Conservation (phyloP, 2,888 invertebrate species). For the Tipula lateralis region DNA sequence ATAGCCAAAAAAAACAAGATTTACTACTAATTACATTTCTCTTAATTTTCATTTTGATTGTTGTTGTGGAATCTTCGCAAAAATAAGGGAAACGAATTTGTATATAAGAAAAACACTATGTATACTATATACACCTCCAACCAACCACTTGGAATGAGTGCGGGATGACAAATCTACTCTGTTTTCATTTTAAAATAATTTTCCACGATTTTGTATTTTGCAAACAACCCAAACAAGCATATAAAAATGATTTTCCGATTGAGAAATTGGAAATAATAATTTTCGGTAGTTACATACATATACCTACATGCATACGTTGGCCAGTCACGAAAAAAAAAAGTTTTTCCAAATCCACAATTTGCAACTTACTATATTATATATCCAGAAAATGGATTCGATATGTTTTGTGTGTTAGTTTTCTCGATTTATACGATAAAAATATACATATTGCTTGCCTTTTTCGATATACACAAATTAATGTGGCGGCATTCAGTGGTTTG, state of each 20-base stretch:
- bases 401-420: neutral
- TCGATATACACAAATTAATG: slow-evolving; percentile 7
- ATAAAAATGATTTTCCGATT: neutral
- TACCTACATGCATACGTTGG: neutral
- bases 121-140: neutral
- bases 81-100: neutral
- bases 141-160: neutral
- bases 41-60: slow-evolving; percentile 25
- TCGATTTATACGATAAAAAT: neutral
- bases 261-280: slow-evolving; percentile 24
- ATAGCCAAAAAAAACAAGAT: slow-evolving; percentile 26
- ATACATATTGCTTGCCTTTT: neutral
- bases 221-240: neutral
- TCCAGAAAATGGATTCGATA: neutral
- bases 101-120: neutral
- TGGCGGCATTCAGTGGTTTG: neutral
- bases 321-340: neutral
- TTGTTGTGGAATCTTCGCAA: neutral
- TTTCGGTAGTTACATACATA: neutral
- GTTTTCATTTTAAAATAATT: slow-evolving; percentile 1
- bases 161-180: neutral
- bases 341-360: slow-evolving; percentile 2
- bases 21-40: slow-evolving; percentile 30
- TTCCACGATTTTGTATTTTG: neutral
- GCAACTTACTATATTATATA: neutral